A percentile compares a stretch with the other conserved stretches of the same genome.
These are phyloP conservation scores for Ahaetulla prasina DNA, from an alignment of 2,113 vertebrate genomes.

Conservation along the genomic window DNA sequence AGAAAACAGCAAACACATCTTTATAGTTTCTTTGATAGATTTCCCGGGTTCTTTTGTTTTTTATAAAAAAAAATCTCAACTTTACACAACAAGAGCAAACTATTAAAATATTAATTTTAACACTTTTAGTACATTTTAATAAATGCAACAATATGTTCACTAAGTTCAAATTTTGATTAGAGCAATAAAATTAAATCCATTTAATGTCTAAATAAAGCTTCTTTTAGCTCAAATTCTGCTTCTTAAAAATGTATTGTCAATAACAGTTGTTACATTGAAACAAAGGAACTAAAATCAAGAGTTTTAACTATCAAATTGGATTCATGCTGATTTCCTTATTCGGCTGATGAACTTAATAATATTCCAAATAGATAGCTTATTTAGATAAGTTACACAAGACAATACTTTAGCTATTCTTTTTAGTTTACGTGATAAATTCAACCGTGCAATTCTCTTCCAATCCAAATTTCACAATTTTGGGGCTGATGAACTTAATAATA, in stretches of 20 bases:
- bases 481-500: not conserved
- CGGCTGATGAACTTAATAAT: not conserved
- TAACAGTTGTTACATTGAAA: not conserved
- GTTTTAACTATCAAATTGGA: not conserved
- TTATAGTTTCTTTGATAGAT: not conserved
- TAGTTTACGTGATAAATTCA: not conserved
- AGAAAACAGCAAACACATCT: not conserved
- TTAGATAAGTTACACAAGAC: not conserved
- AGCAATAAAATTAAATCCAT: not conserved
- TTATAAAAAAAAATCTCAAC: not conserved
- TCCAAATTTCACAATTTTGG: not conserved
- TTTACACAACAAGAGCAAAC: not conserved
- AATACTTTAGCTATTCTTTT: not conserved
- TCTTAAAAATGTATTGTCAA: constrained; percentile 22
- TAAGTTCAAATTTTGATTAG: not conserved
- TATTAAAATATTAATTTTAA: not conserved
- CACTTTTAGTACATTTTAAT: not conserved
- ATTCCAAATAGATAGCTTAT: not conserved
- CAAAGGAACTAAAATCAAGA: not conserved
- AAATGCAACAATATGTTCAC: not conserved
- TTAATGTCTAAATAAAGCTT: not conserved
- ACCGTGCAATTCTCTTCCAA: not conserved
- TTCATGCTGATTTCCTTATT: not conserved
- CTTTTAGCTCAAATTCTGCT: constrained; percentile 8
- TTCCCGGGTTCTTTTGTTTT: not conserved